phyloP scores from a whole-genome alignment of 2,797 vertebrate species.

The Ptychobarbus kaznakovi region DNA sequence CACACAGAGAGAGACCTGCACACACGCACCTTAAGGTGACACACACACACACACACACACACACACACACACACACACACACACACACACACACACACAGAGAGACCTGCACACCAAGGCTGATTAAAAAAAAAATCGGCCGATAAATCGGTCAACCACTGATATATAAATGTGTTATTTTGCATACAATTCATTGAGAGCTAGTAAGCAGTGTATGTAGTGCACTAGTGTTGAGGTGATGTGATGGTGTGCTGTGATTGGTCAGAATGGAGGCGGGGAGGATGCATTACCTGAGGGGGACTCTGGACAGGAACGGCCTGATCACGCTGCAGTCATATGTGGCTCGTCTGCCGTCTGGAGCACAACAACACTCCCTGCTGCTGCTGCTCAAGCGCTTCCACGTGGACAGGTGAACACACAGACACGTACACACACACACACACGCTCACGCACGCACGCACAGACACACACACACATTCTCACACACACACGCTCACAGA shows the following conservation, averaged over 20 bases:
- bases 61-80: too few species aligned
- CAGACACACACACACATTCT: background rate
- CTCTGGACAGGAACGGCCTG: conserved; percentile 85
- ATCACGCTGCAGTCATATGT: conserved; percentile 90
- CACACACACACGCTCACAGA: too few species aligned
- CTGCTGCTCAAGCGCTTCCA: conserved; percentile 93
- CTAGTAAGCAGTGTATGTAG: too few species aligned
- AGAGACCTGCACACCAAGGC: too few species aligned
- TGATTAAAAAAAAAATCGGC: too few species aligned
- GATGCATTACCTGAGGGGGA: conserved; percentile 91
- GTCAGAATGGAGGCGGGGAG: conserved; percentile 91
- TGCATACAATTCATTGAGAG: too few species aligned
- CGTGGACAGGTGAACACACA: conserved; percentile 82
- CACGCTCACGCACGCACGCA: background rate
- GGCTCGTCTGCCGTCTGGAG: conserved; percentile 79
- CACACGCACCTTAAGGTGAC: too few species aligned
- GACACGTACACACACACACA: conserved; percentile 14
- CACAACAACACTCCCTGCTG: conserved; percentile 91
- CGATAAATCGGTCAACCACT: too few species aligned
- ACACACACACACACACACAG: too few species aligned
- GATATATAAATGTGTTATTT: too few species aligned
- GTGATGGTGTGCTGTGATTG: conserved; percentile 39
- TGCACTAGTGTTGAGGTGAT: background rate
- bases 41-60: too few species aligned
- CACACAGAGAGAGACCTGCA: too few species aligned